These are phyloP conservation scores for Molossus alvarezi DNA, from an alignment of 2,797 vertebrate genomes.

Conservation along the genomic window DNA sequence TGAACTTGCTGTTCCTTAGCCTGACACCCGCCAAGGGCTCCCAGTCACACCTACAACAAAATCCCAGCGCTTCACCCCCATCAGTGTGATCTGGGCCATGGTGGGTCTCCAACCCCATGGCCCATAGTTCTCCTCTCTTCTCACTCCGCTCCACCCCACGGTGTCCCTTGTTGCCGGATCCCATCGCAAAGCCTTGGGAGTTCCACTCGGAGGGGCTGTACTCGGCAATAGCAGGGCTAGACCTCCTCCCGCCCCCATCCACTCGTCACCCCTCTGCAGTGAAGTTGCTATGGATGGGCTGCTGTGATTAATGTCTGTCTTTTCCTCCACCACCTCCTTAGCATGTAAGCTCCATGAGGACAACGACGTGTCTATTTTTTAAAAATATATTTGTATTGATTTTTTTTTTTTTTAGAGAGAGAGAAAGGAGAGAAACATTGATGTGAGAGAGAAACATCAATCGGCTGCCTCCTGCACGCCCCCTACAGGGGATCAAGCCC, in stretches of 20 bases:
- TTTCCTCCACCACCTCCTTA: not conserved
- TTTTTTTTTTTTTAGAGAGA: too few relatives aligned
- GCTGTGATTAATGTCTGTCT: not conserved
- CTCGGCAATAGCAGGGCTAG: not conserved
- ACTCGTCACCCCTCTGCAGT: too few relatives aligned
- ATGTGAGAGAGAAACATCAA: too few relatives aligned
- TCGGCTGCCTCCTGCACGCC: too few relatives aligned
- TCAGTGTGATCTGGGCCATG: rapidly evolving
- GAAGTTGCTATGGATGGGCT: not conserved
- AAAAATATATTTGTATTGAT: too few relatives aligned
- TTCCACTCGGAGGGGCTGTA: too few relatives aligned
- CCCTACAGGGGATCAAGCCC: too few relatives aligned
- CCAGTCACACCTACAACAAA: not conserved
- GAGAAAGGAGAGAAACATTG: too few relatives aligned
- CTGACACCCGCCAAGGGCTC: not conserved
- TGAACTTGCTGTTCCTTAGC: not conserved
- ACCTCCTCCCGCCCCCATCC: rapidly evolving
- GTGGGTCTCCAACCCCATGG: rapidly evolving
- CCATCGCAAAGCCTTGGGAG: not conserved
- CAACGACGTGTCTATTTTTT: not conserved
- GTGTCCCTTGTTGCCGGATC: rapidly evolving
- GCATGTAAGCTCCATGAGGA: not conserved
- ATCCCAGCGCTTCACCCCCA: not conserved
- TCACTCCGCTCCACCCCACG: not conserved
- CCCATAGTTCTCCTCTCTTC: not conserved